Percentiles rank a stretch among this genome's conserved stretches.
Evolutionary conservation across 1,140 invertebrate species (phyloP).

Genomic region (Caerostris darwini): DNA sequence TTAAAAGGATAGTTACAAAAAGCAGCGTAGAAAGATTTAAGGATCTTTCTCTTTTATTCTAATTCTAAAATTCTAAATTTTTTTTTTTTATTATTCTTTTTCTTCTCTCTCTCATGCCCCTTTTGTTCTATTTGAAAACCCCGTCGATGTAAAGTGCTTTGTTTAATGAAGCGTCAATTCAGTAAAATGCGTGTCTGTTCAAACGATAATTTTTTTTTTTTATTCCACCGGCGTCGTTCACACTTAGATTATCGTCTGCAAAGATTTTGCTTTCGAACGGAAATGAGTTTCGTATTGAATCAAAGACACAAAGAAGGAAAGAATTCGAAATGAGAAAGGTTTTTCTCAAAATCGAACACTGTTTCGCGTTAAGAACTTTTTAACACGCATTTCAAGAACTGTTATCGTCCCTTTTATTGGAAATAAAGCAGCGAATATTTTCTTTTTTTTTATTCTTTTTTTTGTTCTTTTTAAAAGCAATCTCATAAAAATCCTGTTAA

Average conservation of each 20-base stretch:
- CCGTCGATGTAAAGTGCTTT: constrained; percentile 62
- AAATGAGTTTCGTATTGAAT: constrained; percentile 48
- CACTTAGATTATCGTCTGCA: constrained; percentile 61
- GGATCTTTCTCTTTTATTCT: constrained; percentile 42
- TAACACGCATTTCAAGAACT: constrained; percentile 34
- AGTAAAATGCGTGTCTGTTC: constrained; percentile 55
- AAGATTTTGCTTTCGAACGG: neutral
- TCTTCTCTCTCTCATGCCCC: neutral
- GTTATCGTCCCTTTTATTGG: constrained; percentile 23
- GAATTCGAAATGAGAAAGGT: constrained; percentile 41
- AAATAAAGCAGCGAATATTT: neutral
- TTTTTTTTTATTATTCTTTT: neutral
- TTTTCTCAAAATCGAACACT: neutral
- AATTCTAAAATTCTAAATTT: constrained; percentile 49
- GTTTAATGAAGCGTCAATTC: constrained; percentile 70
- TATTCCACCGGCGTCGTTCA: constrained; percentile 22
- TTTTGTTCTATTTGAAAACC: constrained; percentile 49
- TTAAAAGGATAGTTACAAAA: constrained; percentile 57
- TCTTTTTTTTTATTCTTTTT: neutral
- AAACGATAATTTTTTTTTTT: neutral
- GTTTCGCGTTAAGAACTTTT: constrained; percentile 42
- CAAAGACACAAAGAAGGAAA: constrained; percentile 32
- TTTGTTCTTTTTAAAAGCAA: neutral
- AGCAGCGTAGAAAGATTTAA: constrained; percentile 30
- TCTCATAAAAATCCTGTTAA: constrained; percentile 10